These are phyloP conservation scores for Corapipo altera DNA, from an alignment of 2,113 vertebrate genomes.

Conservation along the genomic window DNA sequence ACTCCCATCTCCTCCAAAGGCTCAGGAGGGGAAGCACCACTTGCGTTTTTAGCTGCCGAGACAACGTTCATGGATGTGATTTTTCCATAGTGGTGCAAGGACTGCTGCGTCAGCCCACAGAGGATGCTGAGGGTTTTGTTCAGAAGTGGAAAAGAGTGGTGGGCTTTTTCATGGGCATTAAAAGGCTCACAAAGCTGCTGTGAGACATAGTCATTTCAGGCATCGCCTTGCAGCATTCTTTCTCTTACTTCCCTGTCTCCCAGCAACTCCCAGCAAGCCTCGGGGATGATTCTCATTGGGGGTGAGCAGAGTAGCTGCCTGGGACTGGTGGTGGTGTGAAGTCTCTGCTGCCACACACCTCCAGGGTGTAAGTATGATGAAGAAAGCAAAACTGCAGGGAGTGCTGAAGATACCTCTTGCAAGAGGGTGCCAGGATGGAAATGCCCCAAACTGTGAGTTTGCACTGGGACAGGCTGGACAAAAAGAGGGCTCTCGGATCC, in stretches of 20 bases:
- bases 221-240: neutral
- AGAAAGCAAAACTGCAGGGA: neutral
- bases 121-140: neutral
- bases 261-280: neutral
- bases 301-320: neutral
- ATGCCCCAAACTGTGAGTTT: neutral
- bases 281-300: neutral
- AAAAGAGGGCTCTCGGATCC: neutral
- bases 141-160: neutral
- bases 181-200: neutral
- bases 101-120: fast-evolving
- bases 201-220: neutral
- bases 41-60: neutral
- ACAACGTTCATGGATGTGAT: fast-evolving
- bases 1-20: fast-evolving
- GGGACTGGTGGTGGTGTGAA: fast-evolving
- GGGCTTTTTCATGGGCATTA: neutral
- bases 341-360: neutral
- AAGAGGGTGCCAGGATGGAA: neutral
- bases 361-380: neutral
- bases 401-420: neutral
- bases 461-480: neutral
- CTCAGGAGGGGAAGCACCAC: neutral
- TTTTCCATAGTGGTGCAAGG: neutral
- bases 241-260: neutral